Base-by-base conservation (phyloP, 1,140 invertebrate genomes). In the Batillaria attramentaria region DNA sequence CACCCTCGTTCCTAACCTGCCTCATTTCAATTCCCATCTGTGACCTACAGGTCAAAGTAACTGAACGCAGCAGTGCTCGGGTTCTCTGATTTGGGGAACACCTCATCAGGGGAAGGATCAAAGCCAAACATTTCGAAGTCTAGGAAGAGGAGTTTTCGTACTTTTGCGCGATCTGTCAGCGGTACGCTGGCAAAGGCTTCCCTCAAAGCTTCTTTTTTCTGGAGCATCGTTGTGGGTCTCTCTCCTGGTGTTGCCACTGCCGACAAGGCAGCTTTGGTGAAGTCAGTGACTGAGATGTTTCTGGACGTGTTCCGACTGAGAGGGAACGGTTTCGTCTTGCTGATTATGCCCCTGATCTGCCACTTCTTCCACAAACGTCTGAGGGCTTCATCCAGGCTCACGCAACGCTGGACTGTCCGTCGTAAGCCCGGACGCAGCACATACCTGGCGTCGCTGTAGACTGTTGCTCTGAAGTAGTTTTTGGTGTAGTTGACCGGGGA, bases 271-370 rank as follows among this genome's bases (percentile, higher is more conserved):
- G 18, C 37, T 3, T 46, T 24, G n/a, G 50, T 13, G 2, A 43
- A 46, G 41, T 70, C 68, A 18, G n/a, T 31, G 24, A 46, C 16
- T n/a, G 72, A 62, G 24, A 60, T 41, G 24, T 1, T 74, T 28
- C 35, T 35, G 5, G 50, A 39, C 24, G 54, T 43, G 24, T 80
- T 10, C 2, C 18, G 13, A 13, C 43, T 66, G 66, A 82, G 86
- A 0, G 87, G 87, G 72, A 84, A 86, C 18, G 70, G 66, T 2
- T 83, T 74, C 31, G 83, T n/a, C 50, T 83, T 86, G 62, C 82
- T 82, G 8, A 88, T 46, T 33, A 88, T 83, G n/a, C 87, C 87
- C 18, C 87, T 68, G 20, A 88, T 88, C 65, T 87, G 85, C 72
- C 86, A 77, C 31, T 87, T 87, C n/a, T 81, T 66, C 83, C 83